Evolutionary conservation across 2,888 invertebrate genomes (phyloP).

Genomic region (Dasysyrphus tricinctus): DNA sequence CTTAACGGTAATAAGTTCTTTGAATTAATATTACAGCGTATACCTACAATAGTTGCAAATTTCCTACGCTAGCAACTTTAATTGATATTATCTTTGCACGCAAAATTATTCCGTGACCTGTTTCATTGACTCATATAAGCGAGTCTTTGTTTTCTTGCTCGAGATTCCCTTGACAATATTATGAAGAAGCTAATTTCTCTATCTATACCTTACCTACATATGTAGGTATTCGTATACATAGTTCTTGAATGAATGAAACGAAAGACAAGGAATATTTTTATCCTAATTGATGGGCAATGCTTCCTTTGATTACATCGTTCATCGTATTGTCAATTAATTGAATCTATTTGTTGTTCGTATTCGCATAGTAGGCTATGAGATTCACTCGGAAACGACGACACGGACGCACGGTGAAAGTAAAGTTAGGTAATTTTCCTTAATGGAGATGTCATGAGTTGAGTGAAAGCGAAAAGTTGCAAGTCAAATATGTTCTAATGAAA

Average conservation of each 20-base stretch:
- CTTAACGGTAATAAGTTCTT: conserved; percentile 50
- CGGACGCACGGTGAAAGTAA: conserved; percentile 7
- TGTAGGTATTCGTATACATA: neutral
- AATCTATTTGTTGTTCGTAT: conserved; percentile 61
- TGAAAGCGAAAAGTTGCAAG: conserved; percentile 44
- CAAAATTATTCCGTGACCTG: conserved; percentile 52
- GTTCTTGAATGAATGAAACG: neutral
- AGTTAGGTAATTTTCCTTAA: conserved; percentile 57
- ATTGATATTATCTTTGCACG: conserved; percentile 60
- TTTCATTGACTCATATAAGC: conserved; percentile 3
- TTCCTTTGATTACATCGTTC: conserved; percentile 59
- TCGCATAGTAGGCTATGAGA: conserved; percentile 44
- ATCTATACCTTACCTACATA: no score
- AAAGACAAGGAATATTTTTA: conserved; percentile 51
- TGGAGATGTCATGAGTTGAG: conserved; percentile 62
- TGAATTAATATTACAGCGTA: conserved; percentile 11
- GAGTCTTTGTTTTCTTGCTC: neutral
- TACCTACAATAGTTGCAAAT: neutral
- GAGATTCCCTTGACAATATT: conserved; percentile 61
- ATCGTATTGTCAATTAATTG: conserved; percentile 65
- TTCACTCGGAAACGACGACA: conserved; percentile 9
- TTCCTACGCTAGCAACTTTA: conserved; percentile 40
- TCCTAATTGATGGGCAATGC: conserved; percentile 59
- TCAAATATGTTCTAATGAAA: conserved; percentile 11
- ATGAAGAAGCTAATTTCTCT: neutral